Evolutionary conservation across 2,888 invertebrate genomes (phyloP), one percentile per base, ranked within the genome.

Genomic region (Liposcelis brunnea): DNA sequence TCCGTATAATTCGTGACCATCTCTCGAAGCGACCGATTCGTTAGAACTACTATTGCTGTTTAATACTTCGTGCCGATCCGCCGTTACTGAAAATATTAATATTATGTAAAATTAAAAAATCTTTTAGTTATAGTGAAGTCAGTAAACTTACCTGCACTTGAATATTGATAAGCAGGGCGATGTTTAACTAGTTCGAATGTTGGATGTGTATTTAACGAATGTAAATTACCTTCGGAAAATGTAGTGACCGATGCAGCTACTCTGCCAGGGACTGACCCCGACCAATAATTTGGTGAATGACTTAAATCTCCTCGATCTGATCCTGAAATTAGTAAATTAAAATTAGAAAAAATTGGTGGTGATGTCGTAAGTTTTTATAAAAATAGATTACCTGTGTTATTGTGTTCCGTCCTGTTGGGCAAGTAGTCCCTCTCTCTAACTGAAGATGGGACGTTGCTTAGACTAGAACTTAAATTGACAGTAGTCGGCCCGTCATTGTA

Each of bases 21-120:
- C 48, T 19, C 51, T 45, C 2, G 54, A 54, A 51, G 80, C 80
- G 42, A 86, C 78, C 1, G 87, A 87, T 67, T 89, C 87, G 55
- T 79, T 82, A 15, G 86, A 85, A 66, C 86, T 86, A 63, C 85
- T 81, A 14, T 80, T 80, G 49, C 70, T 71, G 51, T 58, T 54
- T 43, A 52, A 42, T 4, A 26, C 37, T 52, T 46, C 42, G 21
- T 18, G 33, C 2, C 42, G 46, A 12, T 43, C 43, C 4, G 42
- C 42, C 19, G 34, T 35, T 2, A 44, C 44, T 44, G 35, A 40
- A 44, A 11, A 38, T 19, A 38, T n/a, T 33, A 2, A 48, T 44
- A 42, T 6, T n/a, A n/a, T n/a, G 32, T n/a, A 32, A 32, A 32
- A 32, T n/a, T n/a, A 32, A 32, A 10, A 10, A 32, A 32, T 32